phyloP scores from a whole-genome alignment of 2,888 invertebrate genomes.

The Mantis religiosa region DNA sequence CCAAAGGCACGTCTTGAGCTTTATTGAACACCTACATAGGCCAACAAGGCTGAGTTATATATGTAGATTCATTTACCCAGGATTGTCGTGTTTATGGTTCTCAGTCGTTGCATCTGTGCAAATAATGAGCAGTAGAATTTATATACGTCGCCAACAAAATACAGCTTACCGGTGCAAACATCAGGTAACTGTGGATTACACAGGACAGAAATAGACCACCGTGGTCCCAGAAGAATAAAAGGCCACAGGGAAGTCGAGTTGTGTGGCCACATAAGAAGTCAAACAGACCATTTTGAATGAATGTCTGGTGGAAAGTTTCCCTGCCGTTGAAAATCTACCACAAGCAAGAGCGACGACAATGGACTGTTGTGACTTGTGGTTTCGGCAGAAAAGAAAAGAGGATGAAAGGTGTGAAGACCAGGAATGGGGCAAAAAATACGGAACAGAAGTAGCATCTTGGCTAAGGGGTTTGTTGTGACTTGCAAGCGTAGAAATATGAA shows the following conservation, averaged over 20 bases:
- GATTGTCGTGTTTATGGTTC: neutral
- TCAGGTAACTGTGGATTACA: neutral
- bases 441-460: neutral
- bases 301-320: neutral
- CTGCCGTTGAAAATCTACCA: neutral
- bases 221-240: neutral
- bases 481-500: neutral
- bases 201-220: neutral
- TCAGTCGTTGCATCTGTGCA: neutral
- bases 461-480: neutral
- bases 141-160: neutral
- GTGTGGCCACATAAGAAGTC: neutral
- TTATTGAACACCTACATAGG: too few relatives aligned
- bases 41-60: too few relatives aligned
- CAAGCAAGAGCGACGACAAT: neutral
- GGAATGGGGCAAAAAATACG: neutral
- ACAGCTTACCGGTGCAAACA: neutral
- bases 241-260: neutral
- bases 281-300: neutral
- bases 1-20: too few relatives aligned
- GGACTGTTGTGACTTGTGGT: conserved; percentile 12
- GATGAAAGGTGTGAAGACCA: neutral
- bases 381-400: neutral
- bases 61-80: too few relatives aligned
- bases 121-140: neutral